Evolutionary conservation across 2,113 vertebrate genomes (phyloP), one percentile per base, ranked within the genome.

Genomic region (Salvelinus sp.): DNA sequence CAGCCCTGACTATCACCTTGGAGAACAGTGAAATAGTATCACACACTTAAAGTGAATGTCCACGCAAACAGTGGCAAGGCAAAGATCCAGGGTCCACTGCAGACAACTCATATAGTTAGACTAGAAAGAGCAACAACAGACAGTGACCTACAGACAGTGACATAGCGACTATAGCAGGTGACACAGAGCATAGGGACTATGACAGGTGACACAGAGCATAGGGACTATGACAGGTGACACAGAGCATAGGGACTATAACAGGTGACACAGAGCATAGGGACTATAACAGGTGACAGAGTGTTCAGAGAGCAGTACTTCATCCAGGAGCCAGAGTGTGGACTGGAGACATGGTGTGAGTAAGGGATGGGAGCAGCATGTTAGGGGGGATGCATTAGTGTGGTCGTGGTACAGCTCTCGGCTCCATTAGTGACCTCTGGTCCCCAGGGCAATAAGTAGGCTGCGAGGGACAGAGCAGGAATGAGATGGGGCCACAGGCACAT

Each of bases 331-430:
- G 57, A 6, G 33, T 12, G 65, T 57, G 69, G 75, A 23, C 5
- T 16, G 30, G 20, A 47, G 38, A 6, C 38, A 65, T 64, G 33
- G 58, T 22, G 77, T 85, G 83, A 83, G 83, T 75, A 80, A 74
- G 73, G 12, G 20, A 68, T 33, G 4, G n/a, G 38, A 23, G 20
- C 68, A 20, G 33, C 9, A n/a, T 3, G 71, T 38, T n/a, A 30
- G 33, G 70, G 74, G 73, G 80, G 89, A 91, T 91, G 91, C 90
- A 72, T 81, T 82, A 70, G 77, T 78, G 84, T 77, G 76, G 33
- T 38, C 33, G 33, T 38, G 6, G 33, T 7, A 38, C 33, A 38
- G 33, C 76, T 50, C 54, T 30, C 30, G 30, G 30, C 30, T 30
- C 30, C 30, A 30, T 30, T 5, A 33, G 30, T 33, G 5, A 5